These are phyloP conservation scores for Bothrops jararaca DNA, from an alignment of 2,113 vertebrate genomes.

Conservation along the genomic window DNA sequence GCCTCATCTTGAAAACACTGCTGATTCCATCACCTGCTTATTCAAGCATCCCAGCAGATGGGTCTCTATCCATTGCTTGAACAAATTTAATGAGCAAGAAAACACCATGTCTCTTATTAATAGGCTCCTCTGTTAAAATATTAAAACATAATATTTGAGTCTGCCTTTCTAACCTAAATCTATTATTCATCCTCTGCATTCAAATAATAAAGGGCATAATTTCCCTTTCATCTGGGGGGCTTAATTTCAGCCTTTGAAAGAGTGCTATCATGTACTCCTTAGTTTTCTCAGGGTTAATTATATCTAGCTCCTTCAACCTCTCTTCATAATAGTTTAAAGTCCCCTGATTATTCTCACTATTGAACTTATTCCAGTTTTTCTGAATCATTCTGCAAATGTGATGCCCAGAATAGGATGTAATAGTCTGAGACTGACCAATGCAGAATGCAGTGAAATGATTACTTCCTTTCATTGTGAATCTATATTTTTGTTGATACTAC, in stretches of 20 bases:
- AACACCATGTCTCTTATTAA: not conserved
- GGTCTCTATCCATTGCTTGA: not conserved
- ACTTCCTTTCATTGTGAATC: not conserved
- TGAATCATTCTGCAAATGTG: not conserved
- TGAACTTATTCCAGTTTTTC: not conserved
- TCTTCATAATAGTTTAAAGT: not conserved
- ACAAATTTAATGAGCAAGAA: not conserved
- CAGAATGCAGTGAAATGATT: not conserved
- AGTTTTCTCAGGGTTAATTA: not conserved
- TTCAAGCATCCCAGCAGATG: not conserved
- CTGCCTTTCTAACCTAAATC: not conserved
- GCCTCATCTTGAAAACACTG: not conserved
- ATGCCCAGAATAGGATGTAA: not conserved
- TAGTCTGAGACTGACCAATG: not conserved
- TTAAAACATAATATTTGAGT: not conserved
- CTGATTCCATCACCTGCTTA: not conserved
- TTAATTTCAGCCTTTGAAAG: not conserved
- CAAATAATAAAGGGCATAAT: not conserved
- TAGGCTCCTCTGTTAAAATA: not conserved
- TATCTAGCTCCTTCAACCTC: not conserved
- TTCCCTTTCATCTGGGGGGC: not conserved
- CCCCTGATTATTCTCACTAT: not conserved
- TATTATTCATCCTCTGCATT: not conserved
- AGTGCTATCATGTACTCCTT: not conserved
- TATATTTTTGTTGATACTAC: not conserved